Conservation (phyloP, 2,113 vertebrate species). For the Hucho hucho region DNA sequence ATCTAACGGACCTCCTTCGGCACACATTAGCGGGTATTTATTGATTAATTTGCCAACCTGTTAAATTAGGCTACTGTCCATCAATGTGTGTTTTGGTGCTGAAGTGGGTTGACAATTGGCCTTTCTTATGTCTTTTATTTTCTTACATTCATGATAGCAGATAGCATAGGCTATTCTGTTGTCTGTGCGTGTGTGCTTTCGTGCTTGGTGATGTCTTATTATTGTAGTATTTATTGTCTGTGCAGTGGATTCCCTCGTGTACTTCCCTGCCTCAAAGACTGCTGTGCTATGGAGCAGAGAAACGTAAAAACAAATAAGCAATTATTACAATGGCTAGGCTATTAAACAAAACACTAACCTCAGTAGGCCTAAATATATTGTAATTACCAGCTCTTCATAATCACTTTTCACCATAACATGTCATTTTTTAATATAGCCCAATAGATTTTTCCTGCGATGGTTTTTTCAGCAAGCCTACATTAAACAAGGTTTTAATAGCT, state of each 20-base stretch:
- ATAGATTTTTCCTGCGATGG: neutral
- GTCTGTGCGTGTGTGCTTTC: conserved; percentile 1
- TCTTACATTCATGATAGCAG: conserved; percentile 8
- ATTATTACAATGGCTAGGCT: too few species aligned
- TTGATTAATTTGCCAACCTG: conserved; percentile 14
- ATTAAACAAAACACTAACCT: neutral
- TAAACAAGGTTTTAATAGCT: too few species aligned
- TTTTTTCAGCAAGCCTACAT: neutral
- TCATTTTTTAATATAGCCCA: neutral
- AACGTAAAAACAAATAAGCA: neutral
- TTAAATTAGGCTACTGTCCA: neutral
- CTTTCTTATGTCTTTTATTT: neutral
- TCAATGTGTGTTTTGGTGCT: neutral
- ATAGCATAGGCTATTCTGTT: too few species aligned
- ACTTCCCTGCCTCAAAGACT: conserved; percentile 12
- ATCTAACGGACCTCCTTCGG: conserved; percentile 50
- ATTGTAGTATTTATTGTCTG: conserved; percentile 20
- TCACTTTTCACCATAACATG: neutral
- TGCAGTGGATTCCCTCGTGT: conserved; percentile 24
- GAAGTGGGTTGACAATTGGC: neutral
- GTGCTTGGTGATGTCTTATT: neutral
- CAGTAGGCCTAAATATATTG: neutral
- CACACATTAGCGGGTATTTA: conserved; percentile 72
- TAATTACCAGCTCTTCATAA: neutral
- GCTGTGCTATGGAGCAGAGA: conserved; percentile 3